Conservation (phyloP, 2,888 invertebrate genomes). For the Xanthorhoe designata region DNA sequence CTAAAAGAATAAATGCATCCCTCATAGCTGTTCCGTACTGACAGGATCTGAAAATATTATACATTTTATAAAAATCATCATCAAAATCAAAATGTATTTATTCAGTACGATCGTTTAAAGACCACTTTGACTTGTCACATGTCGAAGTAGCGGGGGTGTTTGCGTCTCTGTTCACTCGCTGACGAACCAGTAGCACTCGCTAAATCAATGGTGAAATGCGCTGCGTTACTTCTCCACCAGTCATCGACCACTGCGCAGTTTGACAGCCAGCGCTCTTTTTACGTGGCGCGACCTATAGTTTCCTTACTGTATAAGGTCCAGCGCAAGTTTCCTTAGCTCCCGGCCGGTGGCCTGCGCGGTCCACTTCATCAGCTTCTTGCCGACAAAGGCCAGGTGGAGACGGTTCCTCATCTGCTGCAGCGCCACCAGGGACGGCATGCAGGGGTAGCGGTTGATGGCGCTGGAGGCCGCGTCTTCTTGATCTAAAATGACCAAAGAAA, state of each 20-base stretch:
- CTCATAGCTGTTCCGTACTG: slow-evolving; percentile 47
- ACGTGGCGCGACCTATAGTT: no score
- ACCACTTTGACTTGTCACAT: no score
- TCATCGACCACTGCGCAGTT: no score
- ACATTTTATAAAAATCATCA: no score
- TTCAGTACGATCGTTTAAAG: no score
- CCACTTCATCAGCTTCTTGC: slow-evolving; percentile 78
- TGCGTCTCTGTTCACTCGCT: no score
- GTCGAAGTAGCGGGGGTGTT: no score
- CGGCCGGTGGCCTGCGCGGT: slow-evolving; percentile 68
- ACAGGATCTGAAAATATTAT: slow-evolving; percentile 50
- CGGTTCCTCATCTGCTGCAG: slow-evolving; percentile 76
- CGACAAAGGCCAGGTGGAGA: slow-evolving; percentile 67
- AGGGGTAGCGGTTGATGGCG: slow-evolving; percentile 56
- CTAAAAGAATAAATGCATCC: slow-evolving; percentile 61
- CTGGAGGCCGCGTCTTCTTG: slow-evolving; percentile 37
- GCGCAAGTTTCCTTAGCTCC: slow-evolving; percentile 60
- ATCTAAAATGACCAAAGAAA: slow-evolving; percentile 1
- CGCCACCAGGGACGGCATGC: slow-evolving; percentile 75
- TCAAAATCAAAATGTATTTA: no score
- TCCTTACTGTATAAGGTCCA: slow-evolving; percentile 52
- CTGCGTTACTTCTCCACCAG: no score
- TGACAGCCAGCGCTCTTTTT: no score
- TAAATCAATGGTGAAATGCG: no score
- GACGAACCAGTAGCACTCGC: no score